Conservation (phyloP, 2,797 vertebrate species). For the Arrhamphus sclerolepis region DNA sequence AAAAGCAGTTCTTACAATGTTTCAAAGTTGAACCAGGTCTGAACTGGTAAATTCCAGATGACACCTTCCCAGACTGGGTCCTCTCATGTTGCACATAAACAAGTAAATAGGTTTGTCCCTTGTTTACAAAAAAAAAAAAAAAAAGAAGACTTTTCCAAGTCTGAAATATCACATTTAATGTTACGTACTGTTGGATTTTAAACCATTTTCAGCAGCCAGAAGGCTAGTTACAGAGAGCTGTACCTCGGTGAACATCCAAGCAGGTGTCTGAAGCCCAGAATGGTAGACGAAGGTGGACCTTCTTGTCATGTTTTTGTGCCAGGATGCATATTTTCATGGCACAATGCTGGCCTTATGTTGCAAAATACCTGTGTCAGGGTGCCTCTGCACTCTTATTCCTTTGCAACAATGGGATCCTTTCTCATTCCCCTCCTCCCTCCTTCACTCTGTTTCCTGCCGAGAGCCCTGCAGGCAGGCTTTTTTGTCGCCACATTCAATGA, state of each 20-base stretch:
- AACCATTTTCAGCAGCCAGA: slow-evolving; percentile 7
- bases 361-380: slow-evolving; percentile 83
- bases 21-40: too few relatives aligned
- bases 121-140: too few relatives aligned
- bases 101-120: not conserved
- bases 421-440: slow-evolving; percentile 65
- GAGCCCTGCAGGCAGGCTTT: slow-evolving; percentile 53
- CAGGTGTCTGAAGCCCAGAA: slow-evolving; percentile 66
- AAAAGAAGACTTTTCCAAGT: slow-evolving; percentile 2
- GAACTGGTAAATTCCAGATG: too few relatives aligned
- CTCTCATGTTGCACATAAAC: not conserved
- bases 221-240: slow-evolving; percentile 21
- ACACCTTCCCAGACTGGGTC: not conserved
- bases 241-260: slow-evolving; percentile 44
- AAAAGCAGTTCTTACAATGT: too few relatives aligned
- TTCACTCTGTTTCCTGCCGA: slow-evolving; percentile 57
- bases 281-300: not conserved
- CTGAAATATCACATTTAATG: not conserved
- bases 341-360: slow-evolving; percentile 81
- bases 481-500: slow-evolving; percentile 55
- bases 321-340: slow-evolving; percentile 38
- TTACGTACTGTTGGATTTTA: not conserved
- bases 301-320: slow-evolving; percentile 44
- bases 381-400: slow-evolving; percentile 68
- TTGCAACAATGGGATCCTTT: slow-evolving; percentile 81